phyloP scores from a whole-genome alignment of 1,140 invertebrate species.

The Drosophila yakuba region DNA sequence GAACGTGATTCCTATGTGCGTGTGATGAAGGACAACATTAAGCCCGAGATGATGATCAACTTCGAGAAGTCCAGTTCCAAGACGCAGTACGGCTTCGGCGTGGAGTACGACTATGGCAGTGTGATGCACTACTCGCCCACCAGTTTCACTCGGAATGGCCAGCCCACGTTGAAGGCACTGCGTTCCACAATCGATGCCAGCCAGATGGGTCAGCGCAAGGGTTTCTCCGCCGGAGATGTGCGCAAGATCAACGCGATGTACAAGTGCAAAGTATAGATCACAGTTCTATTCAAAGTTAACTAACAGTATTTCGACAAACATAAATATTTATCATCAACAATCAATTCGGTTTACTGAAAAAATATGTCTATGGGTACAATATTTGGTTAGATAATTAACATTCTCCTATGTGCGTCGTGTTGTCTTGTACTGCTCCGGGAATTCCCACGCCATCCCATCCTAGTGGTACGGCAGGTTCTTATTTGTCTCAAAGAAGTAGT shows the following conservation, averaged over 20 bases:
- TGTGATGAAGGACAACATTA: constrained; percentile 90
- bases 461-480: constrained; percentile 75
- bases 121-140: constrained; percentile 92
- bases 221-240: constrained; percentile 89
- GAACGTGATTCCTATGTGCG: constrained; percentile 91
- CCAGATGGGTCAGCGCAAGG: constrained; percentile 89
- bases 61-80: constrained; percentile 88
- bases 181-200: constrained; percentile 53
- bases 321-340: constrained; percentile 1
- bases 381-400: constrained; percentile 25
- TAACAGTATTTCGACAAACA: background rate
- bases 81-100: constrained; percentile 86
- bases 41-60: constrained; percentile 88
- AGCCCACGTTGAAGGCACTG: constrained; percentile 88
- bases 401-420: constrained; percentile 31
- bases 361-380: constrained; percentile 44
- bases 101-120: constrained; percentile 91
- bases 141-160: constrained; percentile 90
- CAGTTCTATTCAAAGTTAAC: background rate
- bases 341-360: constrained; percentile 45
- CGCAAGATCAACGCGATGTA: constrained; percentile 91
- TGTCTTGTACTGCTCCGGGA: constrained; percentile 27
- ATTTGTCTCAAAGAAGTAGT: constrained; percentile 81
- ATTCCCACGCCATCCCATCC: background rate
- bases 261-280: constrained; percentile 85